These are phyloP conservation scores for Coenobita brevimanus DNA, from an alignment of 1,140 invertebrate species.

Conservation along the genomic window DNA sequence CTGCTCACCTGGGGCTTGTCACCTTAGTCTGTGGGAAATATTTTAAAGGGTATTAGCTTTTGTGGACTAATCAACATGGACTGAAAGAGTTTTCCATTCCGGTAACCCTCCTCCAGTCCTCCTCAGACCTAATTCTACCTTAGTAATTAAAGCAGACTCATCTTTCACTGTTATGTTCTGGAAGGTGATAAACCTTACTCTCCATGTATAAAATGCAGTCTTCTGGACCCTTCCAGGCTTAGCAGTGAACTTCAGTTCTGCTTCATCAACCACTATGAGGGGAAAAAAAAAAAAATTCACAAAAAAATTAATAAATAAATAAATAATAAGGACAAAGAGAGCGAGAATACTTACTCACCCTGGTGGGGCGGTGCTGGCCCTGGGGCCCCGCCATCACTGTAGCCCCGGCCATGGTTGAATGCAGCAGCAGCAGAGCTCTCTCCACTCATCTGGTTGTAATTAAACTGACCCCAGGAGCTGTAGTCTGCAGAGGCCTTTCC, in stretches of 20 bases:
- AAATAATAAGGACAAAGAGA: neutral
- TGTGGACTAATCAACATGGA: neutral
- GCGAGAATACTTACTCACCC: conserved; percentile 61
- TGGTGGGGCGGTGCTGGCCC: conserved; percentile 57
- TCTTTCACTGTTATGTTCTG: too few species aligned
- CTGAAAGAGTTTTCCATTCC: too few species aligned
- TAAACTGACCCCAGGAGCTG: conserved; percentile 67
- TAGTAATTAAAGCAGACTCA: too few species aligned
- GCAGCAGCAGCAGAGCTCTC: conserved; percentile 50
- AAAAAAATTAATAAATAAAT: neutral
- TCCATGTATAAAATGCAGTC: too few species aligned
- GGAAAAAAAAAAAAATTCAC: neutral
- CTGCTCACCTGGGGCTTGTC: conserved; percentile 33
- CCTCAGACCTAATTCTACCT: too few species aligned
- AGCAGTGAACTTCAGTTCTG: too few species aligned
- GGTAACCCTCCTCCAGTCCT: too few species aligned
- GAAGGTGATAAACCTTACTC: too few species aligned
- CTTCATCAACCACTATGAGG: too few species aligned
- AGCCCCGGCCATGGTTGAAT: conserved; percentile 56
- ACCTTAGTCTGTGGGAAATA: conserved; percentile 46
- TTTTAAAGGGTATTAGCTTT: conserved; percentile 10
- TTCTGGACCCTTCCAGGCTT: too few species aligned
- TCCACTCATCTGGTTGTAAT: conserved; percentile 63
- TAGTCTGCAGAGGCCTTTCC: conserved; percentile 65
- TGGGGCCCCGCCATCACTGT: conserved; percentile 57